Percentiles rank a stretch among this genome's conserved stretches.
Evolutionary conservation across 2,888 invertebrate species (phyloP).

Genomic region (Agonopterix heracliana): DNA sequence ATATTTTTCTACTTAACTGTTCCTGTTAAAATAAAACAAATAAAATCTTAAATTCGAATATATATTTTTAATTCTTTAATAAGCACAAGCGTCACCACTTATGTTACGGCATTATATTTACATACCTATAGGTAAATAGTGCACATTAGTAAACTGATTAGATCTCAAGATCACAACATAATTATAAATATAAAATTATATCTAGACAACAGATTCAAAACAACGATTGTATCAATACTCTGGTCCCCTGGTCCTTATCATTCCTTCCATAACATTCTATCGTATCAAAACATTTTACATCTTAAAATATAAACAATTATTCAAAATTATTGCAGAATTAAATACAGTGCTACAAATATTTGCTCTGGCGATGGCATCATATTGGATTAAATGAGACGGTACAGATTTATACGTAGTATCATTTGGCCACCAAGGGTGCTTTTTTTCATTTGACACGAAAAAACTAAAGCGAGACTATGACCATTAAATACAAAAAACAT

Average conservation of each 20-base stretch:
- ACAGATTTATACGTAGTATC: too few species aligned
- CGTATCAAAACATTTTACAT: too few species aligned
- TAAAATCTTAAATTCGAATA: slow-evolving; percentile 42
- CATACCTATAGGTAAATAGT: slow-evolving; percentile 47
- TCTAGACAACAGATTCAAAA: slow-evolving; percentile 37
- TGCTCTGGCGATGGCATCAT: too few species aligned
- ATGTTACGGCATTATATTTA: slow-evolving; percentile 23
- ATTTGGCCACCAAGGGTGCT: too few species aligned
- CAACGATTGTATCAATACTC: slow-evolving; percentile 36
- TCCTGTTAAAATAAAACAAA: slow-evolving; percentile 15
- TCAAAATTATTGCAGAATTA: too few species aligned
- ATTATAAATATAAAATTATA: slow-evolving; percentile 33
- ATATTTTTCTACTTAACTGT: too few species aligned
- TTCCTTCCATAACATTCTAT: slow-evolving; percentile 15
- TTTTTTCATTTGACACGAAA: too few species aligned
- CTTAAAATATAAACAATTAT: too few species aligned
- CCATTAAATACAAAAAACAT: too few species aligned
- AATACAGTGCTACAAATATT: too few species aligned
- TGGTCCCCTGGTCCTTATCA: slow-evolving; percentile 47
- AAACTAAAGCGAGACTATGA: too few species aligned
- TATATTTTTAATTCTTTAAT: slow-evolving; percentile 54
- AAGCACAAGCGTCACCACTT: slow-evolving; percentile 63
- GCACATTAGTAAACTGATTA: slow-evolving; percentile 54
- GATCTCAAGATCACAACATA: slow-evolving; percentile 55
- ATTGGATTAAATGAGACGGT: too few species aligned